Evolutionary conservation across 2,797 vertebrate species (phyloP), one percentile per base, ranked within the genome.

Genomic region (Sebastiscus albofasciatus): DNA sequence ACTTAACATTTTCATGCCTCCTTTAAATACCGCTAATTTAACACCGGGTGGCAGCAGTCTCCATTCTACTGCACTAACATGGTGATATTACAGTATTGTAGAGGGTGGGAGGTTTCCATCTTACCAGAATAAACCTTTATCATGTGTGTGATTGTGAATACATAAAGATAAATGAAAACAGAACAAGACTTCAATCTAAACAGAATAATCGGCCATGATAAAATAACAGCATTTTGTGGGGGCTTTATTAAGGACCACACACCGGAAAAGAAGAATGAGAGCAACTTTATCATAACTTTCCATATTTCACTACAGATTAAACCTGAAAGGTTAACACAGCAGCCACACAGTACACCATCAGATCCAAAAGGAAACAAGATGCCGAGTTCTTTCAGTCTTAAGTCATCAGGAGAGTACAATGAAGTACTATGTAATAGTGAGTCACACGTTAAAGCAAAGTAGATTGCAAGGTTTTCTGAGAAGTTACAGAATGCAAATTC

Each of bases 11-110:
- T 16, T 0, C 7, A 18, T 5, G n/a, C 39, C 27, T 14, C 0
- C 7, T 36, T 71, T 26, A 22, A 34, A 31, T 46, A 59, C 5
- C 36, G 31, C 58, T 5, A 1, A 9, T 42, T 18, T 3, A 81
- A 67, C 90, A 87, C 84, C 67, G 6, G 87, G 66, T 67, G 88
- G 89, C 86, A 87, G 88, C 65, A 85, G 49, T 36, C 29, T 60
- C 65, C 46, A 60, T 56, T 13, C 4, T 26, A 16, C 10, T 67
- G 20, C 22, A n/a, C 18, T 42, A 1, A 24, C 39, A 55, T 26
- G 8, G 52, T 18, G 1, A 26, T 4, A 27, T 18, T 46, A 8
- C 42, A 46, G 42, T 62, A 11, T 46, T 36, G 20, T 10, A 36
- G 31, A 46, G 42, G 2, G 14, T 20, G n/a, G 39, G 49, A 36